Conservation (phyloP, 2,113 vertebrate species). For the Smithornis capensis region DNA sequence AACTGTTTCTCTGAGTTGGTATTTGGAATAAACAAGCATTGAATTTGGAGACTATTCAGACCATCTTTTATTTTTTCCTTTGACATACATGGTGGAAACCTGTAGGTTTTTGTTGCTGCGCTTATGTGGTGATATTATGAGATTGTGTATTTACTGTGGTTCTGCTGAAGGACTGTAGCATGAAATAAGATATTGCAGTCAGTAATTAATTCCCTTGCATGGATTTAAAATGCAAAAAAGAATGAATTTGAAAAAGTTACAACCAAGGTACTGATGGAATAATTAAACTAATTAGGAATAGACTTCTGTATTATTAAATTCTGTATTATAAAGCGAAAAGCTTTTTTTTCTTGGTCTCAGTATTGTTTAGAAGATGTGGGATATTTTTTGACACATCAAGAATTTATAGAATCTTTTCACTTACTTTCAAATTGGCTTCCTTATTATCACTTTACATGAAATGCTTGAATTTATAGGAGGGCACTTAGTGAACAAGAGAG, state of each 20-base stretch:
- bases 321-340: neutral
- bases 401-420: neutral
- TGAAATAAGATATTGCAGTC: neutral
- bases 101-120: neutral
- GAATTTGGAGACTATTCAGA: neutral
- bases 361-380: neutral
- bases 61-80: neutral
- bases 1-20: neutral
- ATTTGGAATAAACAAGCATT: neutral
- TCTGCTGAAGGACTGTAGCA: neutral
- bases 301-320: neutral
- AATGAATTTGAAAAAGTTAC: neutral
- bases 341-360: neutral
- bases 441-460: neutral
- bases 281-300: neutral
- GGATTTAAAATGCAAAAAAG: neutral
- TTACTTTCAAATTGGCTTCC: neutral
- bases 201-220: neutral
- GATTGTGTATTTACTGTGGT: neutral
- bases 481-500: neutral
- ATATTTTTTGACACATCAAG: neutral
- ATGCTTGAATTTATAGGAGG: neutral
- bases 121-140: fast-evolving
- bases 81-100: neutral
- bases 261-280: neutral